Evolutionary conservation across 2,113 vertebrate genomes (phyloP).

Genomic region (Danio rerio): DNA sequence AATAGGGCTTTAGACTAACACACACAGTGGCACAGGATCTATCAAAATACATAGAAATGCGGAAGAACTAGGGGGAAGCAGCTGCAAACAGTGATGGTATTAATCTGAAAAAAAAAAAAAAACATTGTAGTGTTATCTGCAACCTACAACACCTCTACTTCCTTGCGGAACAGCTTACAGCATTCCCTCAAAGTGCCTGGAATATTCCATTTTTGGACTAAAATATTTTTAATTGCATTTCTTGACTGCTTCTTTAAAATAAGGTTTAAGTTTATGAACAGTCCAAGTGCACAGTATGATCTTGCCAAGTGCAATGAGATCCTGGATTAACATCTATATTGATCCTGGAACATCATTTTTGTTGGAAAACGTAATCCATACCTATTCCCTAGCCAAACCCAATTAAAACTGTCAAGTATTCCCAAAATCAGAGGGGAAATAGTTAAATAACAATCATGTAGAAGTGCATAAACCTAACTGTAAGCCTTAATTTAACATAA

Average conservation of each 20-base stretch:
- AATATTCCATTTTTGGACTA: not conserved
- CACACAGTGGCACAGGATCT: not conserved
- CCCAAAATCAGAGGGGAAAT: too few relatives aligned
- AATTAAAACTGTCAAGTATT: too few relatives aligned
- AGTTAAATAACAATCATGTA: too few relatives aligned
- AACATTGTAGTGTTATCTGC: constrained; percentile 13
- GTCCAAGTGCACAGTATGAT: not conserved
- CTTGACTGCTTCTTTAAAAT: not conserved
- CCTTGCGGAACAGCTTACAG: not conserved
- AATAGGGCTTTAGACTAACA: not conserved
- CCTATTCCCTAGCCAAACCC: too few relatives aligned
- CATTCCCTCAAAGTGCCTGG: not conserved
- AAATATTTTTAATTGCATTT: not conserved
- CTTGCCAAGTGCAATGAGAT: too few relatives aligned
- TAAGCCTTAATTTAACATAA: too few relatives aligned
- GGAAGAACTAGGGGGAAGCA: not conserved
- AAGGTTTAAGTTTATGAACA: not conserved
- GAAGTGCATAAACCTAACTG: too few relatives aligned
- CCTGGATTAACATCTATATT: too few relatives aligned
- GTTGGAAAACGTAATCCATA: too few relatives aligned
- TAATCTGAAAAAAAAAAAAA: not conserved
- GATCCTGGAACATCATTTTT: too few relatives aligned
- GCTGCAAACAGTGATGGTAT: not conserved
- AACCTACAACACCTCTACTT: not conserved
- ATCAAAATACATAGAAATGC: not conserved